phyloP scores from a whole-genome alignment of 2,888 invertebrate genomes.

The Melanostoma scalare region DNA sequence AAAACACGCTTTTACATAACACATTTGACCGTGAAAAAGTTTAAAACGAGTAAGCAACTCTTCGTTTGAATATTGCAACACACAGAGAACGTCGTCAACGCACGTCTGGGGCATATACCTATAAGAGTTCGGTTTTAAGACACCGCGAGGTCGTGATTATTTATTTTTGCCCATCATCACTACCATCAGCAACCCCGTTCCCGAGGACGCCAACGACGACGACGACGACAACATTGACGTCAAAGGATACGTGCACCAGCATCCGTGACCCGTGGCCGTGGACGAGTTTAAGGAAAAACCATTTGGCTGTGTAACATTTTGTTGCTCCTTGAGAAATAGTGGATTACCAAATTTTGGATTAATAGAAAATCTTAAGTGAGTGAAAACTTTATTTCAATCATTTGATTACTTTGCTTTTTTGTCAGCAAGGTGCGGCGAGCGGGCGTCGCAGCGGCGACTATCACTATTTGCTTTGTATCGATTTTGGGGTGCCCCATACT shows the following conservation, averaged over 20 bases:
- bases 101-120: background rate
- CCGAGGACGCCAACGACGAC: no score
- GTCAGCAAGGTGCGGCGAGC: background rate
- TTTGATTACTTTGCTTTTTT: slow-evolving; percentile 5
- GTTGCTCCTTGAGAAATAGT: slow-evolving; percentile 79
- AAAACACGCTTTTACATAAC: slow-evolving; percentile 61
- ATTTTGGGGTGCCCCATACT: slow-evolving; percentile 44
- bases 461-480: slow-evolving; percentile 44
- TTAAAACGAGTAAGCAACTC: slow-evolving; percentile 34
- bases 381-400: slow-evolving; percentile 40
- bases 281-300: slow-evolving; percentile 77
- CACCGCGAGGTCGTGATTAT: slow-evolving; percentile 2
- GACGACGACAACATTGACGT: background rate
- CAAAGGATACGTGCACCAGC: slow-evolving; percentile 40
- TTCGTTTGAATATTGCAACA: slow-evolving; percentile 15
- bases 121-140: slow-evolving; percentile 20
- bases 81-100: background rate
- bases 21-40: slow-evolving; percentile 67
- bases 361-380: slow-evolving; percentile 80
- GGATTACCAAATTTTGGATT: slow-evolving; percentile 79
- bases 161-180: background rate
- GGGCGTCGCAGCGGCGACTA: background rate
- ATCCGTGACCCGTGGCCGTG: slow-evolving; percentile 74
- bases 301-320: slow-evolving; percentile 78
- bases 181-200: no score